Conservation (phyloP, 2,113 vertebrate species). For the Corythaeola cristata region DNA sequence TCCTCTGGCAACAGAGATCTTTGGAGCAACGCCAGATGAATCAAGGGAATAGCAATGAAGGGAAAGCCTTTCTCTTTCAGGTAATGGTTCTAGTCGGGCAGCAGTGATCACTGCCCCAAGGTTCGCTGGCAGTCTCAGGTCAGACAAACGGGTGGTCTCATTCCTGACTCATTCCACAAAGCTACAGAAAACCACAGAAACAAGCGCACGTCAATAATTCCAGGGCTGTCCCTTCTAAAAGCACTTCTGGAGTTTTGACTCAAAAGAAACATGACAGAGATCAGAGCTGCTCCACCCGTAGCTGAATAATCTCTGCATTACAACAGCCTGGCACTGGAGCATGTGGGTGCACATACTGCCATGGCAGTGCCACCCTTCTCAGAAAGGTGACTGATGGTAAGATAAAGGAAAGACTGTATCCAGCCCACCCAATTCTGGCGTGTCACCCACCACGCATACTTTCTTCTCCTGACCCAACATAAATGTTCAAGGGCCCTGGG, state of each 20-base stretch:
- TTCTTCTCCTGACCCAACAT: background rate
- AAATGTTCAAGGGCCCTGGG: background rate
- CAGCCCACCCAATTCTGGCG: background rate
- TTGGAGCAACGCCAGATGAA: background rate
- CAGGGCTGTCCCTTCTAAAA: background rate
- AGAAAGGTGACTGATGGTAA: background rate
- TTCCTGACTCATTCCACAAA: background rate
- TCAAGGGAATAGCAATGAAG: background rate
- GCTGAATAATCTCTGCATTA: background rate
- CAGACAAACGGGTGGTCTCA: background rate
- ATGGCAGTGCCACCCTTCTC: background rate
- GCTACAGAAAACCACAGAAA: background rate
- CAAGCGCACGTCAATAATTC: fast-evolving
- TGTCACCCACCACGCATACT: background rate
- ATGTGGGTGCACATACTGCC: background rate
- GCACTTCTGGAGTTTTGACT: background rate
- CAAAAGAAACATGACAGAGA: background rate
- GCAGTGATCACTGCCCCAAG: background rate
- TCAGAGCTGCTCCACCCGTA: background rate
- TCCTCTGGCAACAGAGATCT: background rate
- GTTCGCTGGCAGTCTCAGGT: background rate
- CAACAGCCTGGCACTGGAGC: background rate
- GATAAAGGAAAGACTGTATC: background rate
- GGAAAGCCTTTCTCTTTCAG: background rate
- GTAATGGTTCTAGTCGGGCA: background rate